Conservation (phyloP, 2,888 invertebrate genomes). For the Pseudanteris insignis region DNA sequence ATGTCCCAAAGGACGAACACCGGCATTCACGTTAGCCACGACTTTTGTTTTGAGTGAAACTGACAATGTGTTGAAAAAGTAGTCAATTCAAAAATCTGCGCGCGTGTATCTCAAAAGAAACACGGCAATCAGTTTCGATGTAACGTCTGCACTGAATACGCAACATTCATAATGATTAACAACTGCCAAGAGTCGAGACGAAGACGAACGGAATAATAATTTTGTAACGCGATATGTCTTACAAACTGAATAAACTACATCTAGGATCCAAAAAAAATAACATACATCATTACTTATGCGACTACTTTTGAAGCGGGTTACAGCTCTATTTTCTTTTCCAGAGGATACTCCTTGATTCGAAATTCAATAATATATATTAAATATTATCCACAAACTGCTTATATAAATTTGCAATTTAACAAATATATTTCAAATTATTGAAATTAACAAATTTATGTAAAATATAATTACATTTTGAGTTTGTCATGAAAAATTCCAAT, state of each 20-base stretch:
- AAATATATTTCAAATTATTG: too few species aligned
- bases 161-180: slow-evolving; percentile 43
- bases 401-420: too few species aligned
- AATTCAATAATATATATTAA: too few species aligned
- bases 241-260: slow-evolving; percentile 15
- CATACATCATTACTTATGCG: too few species aligned
- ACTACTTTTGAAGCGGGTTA: too few species aligned
- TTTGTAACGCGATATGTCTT: slow-evolving; percentile 16
- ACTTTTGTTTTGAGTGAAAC: slow-evolving; percentile 28
- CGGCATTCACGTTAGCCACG: slow-evolving; percentile 47
- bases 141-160: slow-evolving; percentile 44
- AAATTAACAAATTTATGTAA: too few species aligned
- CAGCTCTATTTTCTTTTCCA: too few species aligned
- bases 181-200: slow-evolving; percentile 37
- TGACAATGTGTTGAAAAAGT: slow-evolving; percentile 49
- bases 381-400: too few species aligned
- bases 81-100: slow-evolving; percentile 43
- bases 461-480: too few species aligned
- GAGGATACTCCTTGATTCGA: too few species aligned
- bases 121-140: slow-evolving; percentile 42
- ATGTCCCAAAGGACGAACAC: slow-evolving; percentile 51
- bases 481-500: too few species aligned
- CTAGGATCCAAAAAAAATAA: too few species aligned
- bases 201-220: slow-evolving; percentile 43
- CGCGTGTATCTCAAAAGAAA: slow-evolving; percentile 34